Evolutionary conservation across 2,888 invertebrate genomes (phyloP).

Genomic region (Calameuta idolon): DNA sequence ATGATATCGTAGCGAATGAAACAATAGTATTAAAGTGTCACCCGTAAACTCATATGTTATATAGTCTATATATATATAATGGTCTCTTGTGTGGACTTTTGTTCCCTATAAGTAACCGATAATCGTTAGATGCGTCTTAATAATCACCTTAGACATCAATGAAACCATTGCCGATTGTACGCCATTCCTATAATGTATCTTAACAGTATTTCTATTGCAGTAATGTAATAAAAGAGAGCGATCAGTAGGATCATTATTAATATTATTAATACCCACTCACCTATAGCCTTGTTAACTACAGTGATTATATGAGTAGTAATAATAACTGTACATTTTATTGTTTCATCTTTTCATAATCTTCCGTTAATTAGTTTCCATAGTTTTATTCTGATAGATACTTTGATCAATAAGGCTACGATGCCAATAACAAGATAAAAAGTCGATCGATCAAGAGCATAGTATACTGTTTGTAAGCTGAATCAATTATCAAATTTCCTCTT

Average conservation of each 20-base stretch:
- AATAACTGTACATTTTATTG: constrained; percentile 14
- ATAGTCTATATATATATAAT: neutral
- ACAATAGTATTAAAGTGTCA: constrained; percentile 42
- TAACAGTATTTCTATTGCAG: constrained; percentile 63
- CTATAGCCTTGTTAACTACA: neutral
- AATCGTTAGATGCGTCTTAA: constrained; percentile 27
- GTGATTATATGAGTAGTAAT: neutral
- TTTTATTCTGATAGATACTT: neutral
- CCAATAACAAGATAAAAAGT: neutral
- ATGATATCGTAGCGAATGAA: constrained; percentile 17
- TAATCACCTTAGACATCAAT: constrained; percentile 19
- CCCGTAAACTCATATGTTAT: neutral
- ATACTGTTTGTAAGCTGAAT: constrained; percentile 32
- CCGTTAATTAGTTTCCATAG: neutral
- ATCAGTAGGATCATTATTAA: constrained; percentile 42
- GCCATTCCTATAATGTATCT: constrained; percentile 63
- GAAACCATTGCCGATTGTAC: constrained; percentile 52
- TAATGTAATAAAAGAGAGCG: constrained; percentile 56
- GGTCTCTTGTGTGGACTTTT: neutral
- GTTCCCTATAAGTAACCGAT: neutral
- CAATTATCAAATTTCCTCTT: constrained; percentile 26
- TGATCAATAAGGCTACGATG: neutral
- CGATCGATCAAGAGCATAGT: constrained; percentile 26
- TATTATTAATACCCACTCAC: neutral
- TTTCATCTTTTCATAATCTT: constrained; percentile 7